Percentiles rank a stretch among this genome's conserved stretches.
phyloP scores from a whole-genome alignment of 2,797 vertebrate species.

The Sebastes kiyomatsui region DNA sequence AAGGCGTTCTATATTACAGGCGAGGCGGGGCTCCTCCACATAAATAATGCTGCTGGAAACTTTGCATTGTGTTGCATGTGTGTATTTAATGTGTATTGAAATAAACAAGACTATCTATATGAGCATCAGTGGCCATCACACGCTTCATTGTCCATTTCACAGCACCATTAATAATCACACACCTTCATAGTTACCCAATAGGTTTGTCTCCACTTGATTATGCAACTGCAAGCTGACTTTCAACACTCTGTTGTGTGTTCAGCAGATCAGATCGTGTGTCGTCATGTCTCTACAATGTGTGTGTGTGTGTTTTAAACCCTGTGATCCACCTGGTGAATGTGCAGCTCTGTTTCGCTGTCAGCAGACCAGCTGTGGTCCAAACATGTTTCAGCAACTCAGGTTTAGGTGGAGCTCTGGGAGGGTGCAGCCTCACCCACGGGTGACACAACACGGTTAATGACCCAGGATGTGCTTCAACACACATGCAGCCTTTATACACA shows the following conservation, averaged over 20 bases:
- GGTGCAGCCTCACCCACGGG: constrained; percentile 31
- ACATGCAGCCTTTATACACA: neutral
- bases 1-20: neutral
- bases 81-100: too few species aligned
- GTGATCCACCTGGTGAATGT: constrained; percentile 14
- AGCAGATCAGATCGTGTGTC: neutral
- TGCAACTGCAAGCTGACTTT: neutral
- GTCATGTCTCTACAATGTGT: neutral
- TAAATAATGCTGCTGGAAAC: neutral
- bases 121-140: too few species aligned
- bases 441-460: constrained; percentile 32
- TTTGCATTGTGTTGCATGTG: too few species aligned
- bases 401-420: constrained; percentile 32
- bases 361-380: constrained; percentile 9
- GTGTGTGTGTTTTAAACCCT: neutral
- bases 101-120: too few species aligned
- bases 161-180: neutral
- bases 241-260: neutral
- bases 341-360: neutral
- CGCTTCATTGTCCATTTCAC: neutral
- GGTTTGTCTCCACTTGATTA: neutral
- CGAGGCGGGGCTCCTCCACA: neutral
- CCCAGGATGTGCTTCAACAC: neutral
- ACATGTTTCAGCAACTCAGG: constrained; percentile 49
- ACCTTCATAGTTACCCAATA: neutral